A percentile compares a stretch with the other conserved stretches of the same genome.
These are phyloP conservation scores for Malurus elegans DNA, from an alignment of 2,113 vertebrate genomes.

Conservation along the genomic window DNA sequence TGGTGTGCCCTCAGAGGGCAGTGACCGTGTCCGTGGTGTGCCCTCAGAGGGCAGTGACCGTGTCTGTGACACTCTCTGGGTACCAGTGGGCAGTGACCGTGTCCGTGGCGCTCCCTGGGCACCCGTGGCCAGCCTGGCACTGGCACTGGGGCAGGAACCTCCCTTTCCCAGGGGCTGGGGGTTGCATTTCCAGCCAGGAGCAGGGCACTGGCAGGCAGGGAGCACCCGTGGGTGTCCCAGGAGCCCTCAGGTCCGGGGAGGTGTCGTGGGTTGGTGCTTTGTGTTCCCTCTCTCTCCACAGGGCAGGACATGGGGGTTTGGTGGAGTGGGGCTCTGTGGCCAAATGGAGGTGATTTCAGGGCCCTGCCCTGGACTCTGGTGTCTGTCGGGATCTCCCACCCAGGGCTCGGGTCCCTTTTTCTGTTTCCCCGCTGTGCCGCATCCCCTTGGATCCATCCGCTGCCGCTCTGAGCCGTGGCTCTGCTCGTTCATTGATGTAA, in stretches of 20 bases:
- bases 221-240: fast-evolving
- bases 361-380: neutral
- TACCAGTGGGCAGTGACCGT: neutral
- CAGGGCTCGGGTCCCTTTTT: neutral
- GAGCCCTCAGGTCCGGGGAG: neutral
- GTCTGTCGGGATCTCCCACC: neutral
- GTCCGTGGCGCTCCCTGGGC: neutral
- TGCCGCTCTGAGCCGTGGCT: neutral
- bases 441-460: neutral
- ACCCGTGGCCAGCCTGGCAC: neutral
- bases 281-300: neutral
- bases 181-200: neutral
- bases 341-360: neutral
- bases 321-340: neutral
- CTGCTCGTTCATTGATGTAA: neutral
- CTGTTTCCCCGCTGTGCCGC: fast-evolving
- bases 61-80: neutral
- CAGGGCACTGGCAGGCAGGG: neutral
- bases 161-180: neutral
- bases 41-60: neutral
- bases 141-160: neutral
- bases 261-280: fast-evolving
- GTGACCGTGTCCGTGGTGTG: neutral
- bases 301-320: too few species aligned
- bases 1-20: neutral